These are phyloP conservation scores for Junco hyemalis DNA, from an alignment of 2,113 vertebrate species.

Conservation along the genomic window DNA sequence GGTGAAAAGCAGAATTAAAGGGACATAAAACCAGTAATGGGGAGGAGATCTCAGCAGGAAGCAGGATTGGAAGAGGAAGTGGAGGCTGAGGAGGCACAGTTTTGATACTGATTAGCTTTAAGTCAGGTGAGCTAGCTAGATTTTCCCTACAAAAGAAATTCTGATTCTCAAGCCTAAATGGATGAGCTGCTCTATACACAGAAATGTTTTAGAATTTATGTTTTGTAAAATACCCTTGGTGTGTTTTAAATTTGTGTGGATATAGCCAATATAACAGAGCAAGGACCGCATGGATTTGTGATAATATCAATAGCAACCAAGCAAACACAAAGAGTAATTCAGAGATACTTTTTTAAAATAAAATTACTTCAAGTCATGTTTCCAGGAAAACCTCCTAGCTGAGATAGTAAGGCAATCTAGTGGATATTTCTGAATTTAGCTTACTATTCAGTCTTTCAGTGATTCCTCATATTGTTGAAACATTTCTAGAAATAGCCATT, in stretches of 20 bases:
- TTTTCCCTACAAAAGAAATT: not conserved
- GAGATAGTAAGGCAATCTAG: not conserved
- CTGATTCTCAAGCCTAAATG: not conserved
- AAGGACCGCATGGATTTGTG: not conserved
- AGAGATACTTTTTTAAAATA: not conserved
- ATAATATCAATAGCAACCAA: not conserved
- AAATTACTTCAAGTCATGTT: not conserved
- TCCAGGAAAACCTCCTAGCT: not conserved
- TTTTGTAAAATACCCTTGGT: not conserved
- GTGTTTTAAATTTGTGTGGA: not conserved
- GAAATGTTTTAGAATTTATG: not conserved
- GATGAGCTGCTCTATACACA: not conserved
- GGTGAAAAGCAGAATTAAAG: not conserved
- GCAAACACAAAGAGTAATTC: not conserved
- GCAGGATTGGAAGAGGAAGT: accelerated
- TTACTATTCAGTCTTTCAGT: not conserved
- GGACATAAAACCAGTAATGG: accelerated
- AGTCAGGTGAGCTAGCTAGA: not conserved
- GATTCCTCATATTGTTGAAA: not conserved
- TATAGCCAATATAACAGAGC: not conserved
- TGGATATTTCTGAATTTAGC: not conserved
- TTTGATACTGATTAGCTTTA: not conserved
- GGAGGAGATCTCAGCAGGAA: accelerated
- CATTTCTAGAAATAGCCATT: not conserved
- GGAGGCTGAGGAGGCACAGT: not conserved